These are phyloP conservation scores for Drosophila truncata DNA, from an alignment of 1,140 invertebrate species.

Conservation along the genomic window DNA sequence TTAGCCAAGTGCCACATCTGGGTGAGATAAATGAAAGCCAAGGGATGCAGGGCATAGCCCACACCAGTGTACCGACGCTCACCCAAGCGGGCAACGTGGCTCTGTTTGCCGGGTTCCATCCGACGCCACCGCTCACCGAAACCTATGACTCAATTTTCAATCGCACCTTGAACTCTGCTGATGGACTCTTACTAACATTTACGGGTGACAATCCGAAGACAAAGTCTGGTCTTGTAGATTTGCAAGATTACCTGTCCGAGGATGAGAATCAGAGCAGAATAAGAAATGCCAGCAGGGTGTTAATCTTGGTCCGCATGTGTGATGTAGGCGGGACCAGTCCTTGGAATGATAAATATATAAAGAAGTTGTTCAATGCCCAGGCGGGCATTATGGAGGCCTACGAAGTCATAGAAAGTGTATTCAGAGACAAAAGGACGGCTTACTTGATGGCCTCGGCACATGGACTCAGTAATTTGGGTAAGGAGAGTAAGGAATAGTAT, in stretches of 20 bases:
- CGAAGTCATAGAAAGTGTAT: constrained; percentile 90
- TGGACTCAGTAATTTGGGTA: constrained; percentile 98
- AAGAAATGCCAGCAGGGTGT: constrained; percentile 87
- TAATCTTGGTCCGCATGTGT: constrained; percentile 97
- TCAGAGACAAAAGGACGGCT: constrained; percentile 92
- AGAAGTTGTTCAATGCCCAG: constrained; percentile 93
- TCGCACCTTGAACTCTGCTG: constrained; percentile 87
- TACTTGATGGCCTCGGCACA: constrained; percentile 98
- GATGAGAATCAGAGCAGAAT: constrained; percentile 74
- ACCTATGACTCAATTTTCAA: constrained; percentile 98
- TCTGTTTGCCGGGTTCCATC: constrained; percentile 96
- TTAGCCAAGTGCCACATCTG: constrained; percentile 51
- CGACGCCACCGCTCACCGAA: constrained; percentile 97
- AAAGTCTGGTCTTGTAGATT: constrained; percentile 73
- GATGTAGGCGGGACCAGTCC: constrained; percentile 97
- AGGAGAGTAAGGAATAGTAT: background rate
- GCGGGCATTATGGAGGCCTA: constrained; percentile 90
- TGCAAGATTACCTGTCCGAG: constrained; percentile 87
- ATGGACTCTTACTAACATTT: background rate
- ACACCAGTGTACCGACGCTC: constrained; percentile 97
- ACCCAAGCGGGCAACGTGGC: constrained; percentile 98
- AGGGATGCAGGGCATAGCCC: constrained; percentile 94
- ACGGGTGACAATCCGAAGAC: background rate
- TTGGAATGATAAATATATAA: constrained; percentile 92
- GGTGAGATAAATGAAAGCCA: constrained; percentile 77